These are phyloP conservation scores for Glareola pratincola DNA, from an alignment of 2,113 vertebrate genomes.

Conservation along the genomic window DNA sequence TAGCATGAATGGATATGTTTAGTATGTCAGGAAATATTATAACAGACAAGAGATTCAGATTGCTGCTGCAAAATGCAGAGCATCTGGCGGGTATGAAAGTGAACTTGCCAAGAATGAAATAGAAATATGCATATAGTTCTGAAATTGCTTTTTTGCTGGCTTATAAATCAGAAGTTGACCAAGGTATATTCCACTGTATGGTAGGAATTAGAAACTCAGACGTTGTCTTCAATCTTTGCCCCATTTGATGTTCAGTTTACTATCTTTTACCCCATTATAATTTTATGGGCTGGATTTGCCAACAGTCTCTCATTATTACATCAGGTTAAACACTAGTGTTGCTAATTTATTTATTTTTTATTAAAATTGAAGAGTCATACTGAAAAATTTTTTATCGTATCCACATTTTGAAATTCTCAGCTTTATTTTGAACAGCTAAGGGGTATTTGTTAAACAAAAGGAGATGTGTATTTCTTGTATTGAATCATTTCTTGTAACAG, in stretches of 20 bases:
- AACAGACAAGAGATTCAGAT: constrained; percentile 28
- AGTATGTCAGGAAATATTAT: background rate
- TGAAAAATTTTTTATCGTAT: background rate
- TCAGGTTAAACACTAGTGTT: background rate
- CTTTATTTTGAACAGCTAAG: background rate
- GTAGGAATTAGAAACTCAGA: background rate
- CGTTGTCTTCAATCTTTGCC: background rate
- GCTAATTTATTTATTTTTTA: background rate
- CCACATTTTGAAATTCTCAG: background rate
- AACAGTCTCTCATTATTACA: background rate
- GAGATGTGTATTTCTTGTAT: background rate
- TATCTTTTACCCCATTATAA: background rate
- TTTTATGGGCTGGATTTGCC: background rate
- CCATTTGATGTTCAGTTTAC: background rate
- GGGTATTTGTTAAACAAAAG: background rate
- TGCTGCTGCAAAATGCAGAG: constrained; percentile 24
- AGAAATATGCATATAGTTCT: background rate
- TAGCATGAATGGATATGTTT: constrained; percentile 8
- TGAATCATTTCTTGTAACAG: background rate
- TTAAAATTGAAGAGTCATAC: background rate
- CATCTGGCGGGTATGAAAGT: background rate
- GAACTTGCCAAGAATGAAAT: constrained; percentile 7
- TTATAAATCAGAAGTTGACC: background rate
- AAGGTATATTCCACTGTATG: background rate
- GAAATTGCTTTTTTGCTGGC: background rate